These are phyloP conservation scores for Scortum barcoo DNA, from an alignment of 2,113 vertebrate genomes.

Conservation along the genomic window DNA sequence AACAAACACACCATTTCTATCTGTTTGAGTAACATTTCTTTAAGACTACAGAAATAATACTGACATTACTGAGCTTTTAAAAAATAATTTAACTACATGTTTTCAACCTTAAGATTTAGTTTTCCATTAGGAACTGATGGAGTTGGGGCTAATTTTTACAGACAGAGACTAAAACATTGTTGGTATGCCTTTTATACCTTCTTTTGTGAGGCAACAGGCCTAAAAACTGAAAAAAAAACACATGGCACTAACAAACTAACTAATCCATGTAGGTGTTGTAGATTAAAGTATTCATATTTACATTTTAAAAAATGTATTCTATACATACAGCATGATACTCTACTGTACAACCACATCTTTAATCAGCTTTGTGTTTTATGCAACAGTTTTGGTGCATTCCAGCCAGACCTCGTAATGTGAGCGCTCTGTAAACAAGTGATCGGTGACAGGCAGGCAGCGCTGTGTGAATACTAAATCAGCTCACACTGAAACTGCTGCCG, in stretches of 20 bases:
- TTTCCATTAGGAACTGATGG: background rate
- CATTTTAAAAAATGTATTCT: too few relatives aligned
- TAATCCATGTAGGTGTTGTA: background rate
- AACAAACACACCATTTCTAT: background rate
- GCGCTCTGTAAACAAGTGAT: slow-evolving; percentile 27
- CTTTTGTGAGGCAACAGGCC: background rate
- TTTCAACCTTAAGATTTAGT: background rate
- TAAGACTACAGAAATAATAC: too few relatives aligned
- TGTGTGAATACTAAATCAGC: slow-evolving; percentile 45
- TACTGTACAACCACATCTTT: background rate
- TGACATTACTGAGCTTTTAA: background rate
- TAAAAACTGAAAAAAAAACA: background rate
- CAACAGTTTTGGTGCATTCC: background rate
- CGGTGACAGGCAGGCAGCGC: background rate
- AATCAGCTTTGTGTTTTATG: background rate
- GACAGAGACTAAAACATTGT: background rate
- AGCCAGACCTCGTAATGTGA: slow-evolving; percentile 18
- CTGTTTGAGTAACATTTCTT: background rate
- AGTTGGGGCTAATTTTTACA: background rate
- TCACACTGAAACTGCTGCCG: slow-evolving; percentile 37
- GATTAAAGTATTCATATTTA: background rate
- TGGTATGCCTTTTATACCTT: background rate
- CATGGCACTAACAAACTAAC: background rate
- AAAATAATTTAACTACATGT: background rate
- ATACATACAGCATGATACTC: background rate